Evolutionary conservation across 1,140 invertebrate species (phyloP).

Genomic region (Heliconius hermathena): DNA sequence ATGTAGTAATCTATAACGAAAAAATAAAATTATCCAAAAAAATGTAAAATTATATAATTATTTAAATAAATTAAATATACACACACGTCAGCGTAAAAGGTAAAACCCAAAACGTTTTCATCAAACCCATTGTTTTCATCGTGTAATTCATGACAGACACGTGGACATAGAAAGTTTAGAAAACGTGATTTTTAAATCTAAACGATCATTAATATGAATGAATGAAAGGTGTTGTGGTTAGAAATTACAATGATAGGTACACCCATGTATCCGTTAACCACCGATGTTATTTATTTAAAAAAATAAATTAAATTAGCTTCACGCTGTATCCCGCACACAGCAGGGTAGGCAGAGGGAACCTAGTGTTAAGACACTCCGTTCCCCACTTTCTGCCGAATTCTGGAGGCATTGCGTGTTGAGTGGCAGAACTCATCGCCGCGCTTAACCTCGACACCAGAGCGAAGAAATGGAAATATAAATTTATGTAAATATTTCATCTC

Average conservation of each 20-base stretch:
- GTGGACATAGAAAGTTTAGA: conserved; percentile 27
- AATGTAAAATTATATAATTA: no score
- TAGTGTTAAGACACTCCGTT: no score
- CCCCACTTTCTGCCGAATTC: no score
- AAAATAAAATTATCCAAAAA: not conserved
- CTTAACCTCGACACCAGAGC: no score
- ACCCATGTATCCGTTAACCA: not conserved
- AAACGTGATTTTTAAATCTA: conserved; percentile 32
- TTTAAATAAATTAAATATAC: not conserved
- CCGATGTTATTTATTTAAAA: not conserved
- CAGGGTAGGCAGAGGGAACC: no score
- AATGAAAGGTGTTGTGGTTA: conserved; percentile 28
- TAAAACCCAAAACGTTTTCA: not conserved
- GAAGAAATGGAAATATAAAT: no score
- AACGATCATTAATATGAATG: conserved; percentile 29
- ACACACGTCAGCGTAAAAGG: not conserved
- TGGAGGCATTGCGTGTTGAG: no score
- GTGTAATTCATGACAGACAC: conserved; percentile 6
- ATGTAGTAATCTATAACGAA: not conserved
- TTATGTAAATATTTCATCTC: no score
- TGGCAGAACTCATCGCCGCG: no score
- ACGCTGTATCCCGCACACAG: no score
- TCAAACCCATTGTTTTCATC: not conserved
- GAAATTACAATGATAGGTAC: conserved; percentile 21
- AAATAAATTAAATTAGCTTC: no score